Conservation (phyloP, 2,888 invertebrate species). For the Idaea straminata region DNA sequence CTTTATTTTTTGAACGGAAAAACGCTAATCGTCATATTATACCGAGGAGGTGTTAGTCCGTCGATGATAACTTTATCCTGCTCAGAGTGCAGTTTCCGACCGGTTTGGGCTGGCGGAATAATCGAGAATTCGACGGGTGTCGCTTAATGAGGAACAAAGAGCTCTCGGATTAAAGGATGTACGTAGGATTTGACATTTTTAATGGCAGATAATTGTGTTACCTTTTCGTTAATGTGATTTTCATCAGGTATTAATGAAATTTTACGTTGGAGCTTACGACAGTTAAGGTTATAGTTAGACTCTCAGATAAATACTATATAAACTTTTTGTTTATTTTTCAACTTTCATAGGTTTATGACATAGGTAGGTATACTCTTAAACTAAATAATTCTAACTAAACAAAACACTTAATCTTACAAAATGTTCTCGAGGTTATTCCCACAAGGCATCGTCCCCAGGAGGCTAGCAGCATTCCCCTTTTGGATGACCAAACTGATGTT, state of each 20-base stretch:
- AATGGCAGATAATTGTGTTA: not conserved
- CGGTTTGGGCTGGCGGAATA: slow-evolving; percentile 33
- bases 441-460: too few species aligned
- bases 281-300: too few species aligned
- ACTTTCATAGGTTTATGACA: too few species aligned
- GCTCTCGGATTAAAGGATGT: slow-evolving; percentile 13
- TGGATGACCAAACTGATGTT: too few species aligned
- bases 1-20: slow-evolving; percentile 8
- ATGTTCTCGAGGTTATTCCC: too few species aligned
- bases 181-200: not conserved
- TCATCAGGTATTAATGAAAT: not conserved
- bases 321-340: too few species aligned
- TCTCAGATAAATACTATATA: too few species aligned
- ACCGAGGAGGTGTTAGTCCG: slow-evolving; percentile 35
- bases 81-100: slow-evolving; percentile 26
- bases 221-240: not conserved
- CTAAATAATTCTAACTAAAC: too few species aligned
- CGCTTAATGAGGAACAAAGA: slow-evolving; percentile 41
- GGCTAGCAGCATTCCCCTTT: too few species aligned
- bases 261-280: not conserved
- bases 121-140: slow-evolving; percentile 43
- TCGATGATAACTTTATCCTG: slow-evolving; percentile 39
- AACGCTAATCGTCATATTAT: slow-evolving; percentile 28
- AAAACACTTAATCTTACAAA: too few species aligned
- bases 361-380: too few species aligned